Evolutionary conservation across 2,797 vertebrate species (phyloP).

Genomic region (Leptoclinus maculatus): DNA sequence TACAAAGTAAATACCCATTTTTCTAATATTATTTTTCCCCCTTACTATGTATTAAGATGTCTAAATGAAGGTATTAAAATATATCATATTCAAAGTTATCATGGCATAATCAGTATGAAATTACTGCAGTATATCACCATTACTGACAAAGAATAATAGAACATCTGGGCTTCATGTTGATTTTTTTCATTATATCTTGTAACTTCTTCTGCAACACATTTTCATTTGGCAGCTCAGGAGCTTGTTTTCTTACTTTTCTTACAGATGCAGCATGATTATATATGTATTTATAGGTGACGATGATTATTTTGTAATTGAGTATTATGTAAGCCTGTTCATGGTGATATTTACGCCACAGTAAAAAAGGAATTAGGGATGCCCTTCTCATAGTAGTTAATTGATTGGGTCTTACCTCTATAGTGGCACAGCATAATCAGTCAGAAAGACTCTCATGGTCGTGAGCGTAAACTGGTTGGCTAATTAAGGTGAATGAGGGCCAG

Average conservation of each 20-base stretch:
- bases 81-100: constrained; percentile 12
- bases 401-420: constrained; percentile 4
- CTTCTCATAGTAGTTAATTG: constrained; percentile 7
- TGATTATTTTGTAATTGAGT: background rate
- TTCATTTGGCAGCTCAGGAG: constrained; percentile 39
- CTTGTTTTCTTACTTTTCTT: constrained; percentile 41
- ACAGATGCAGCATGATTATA: background rate
- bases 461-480: constrained; percentile 35
- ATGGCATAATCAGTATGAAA: background rate
- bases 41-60: background rate
- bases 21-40: background rate
- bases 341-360: background rate
- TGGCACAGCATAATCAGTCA: constrained; percentile 21
- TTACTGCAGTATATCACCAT: background rate
- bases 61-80: background rate
- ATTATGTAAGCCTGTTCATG: background rate
- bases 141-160: background rate
- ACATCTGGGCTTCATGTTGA: too few relatives aligned
- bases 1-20: constrained; percentile 2
- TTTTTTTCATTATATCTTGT: too few relatives aligned
- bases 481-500: constrained; percentile 54
- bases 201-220: constrained; percentile 38
- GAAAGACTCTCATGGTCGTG: constrained; percentile 14
- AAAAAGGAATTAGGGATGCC: constrained; percentile 9
- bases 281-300: constrained; percentile 5